These are phyloP conservation scores for Falco novaeseelandiae DNA, from an alignment of 2,797 vertebrate genomes.

Conservation along the genomic window DNA sequence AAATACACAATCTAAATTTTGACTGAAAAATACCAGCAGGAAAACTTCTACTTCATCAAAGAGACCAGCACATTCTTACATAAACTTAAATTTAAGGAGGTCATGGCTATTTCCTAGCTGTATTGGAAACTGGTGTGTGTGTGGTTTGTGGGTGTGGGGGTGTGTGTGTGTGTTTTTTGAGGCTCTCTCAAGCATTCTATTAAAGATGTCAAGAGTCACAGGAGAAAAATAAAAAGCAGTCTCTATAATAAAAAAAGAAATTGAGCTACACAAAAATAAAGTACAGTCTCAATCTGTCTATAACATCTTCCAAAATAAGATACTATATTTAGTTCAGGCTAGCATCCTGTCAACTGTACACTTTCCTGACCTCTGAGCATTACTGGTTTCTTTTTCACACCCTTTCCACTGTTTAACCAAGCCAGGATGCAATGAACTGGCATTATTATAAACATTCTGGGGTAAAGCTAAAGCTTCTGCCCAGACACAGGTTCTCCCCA, in stretches of 20 bases:
- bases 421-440: neutral
- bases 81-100: neutral
- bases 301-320: neutral
- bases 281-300: neutral
- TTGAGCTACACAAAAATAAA: neutral
- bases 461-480: neutral
- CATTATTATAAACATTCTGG: neutral
- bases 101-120: neutral
- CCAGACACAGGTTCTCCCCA: neutral
- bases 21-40: neutral
- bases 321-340: neutral
- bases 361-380: neutral
- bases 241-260: neutral
- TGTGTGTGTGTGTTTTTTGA: neutral
- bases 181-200: neutral
- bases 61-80: neutral
- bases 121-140: neutral
- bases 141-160: neutral
- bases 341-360: neutral
- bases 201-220: neutral
- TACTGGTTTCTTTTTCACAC: neutral
- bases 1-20: constrained; percentile 2
- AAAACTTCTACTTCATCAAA: neutral
- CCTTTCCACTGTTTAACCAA: neutral
- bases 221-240: neutral